Conservation (phyloP, 2,113 vertebrate genomes). For the Periophthalmus modestus region DNA sequence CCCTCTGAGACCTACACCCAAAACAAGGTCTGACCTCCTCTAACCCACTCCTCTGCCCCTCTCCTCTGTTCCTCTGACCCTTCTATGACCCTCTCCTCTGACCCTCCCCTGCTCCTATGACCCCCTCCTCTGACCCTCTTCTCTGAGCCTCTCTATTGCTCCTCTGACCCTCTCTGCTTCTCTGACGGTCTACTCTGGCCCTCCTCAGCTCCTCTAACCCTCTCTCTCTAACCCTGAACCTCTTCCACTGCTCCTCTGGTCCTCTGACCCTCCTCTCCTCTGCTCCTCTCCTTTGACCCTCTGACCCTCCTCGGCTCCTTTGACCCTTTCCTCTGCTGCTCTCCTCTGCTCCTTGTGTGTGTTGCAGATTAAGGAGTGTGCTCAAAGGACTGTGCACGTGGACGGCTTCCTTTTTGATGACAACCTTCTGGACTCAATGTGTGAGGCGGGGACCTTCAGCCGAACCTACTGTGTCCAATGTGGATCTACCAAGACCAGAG, state of each 20-base stretch:
- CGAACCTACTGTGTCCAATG: conserved; percentile 86
- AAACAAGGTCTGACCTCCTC: conserved; percentile 37
- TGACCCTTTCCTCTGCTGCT: background rate
- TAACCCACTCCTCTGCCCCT: background rate
- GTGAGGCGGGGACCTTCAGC: conserved; percentile 88
- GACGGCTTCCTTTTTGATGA: conserved; percentile 93
- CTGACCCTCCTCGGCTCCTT: too few relatives aligned
- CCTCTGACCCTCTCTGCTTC: background rate
- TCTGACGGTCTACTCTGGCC: background rate
- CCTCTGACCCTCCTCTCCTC: background rate
- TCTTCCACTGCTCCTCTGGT: background rate
- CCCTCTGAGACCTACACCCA: conserved; percentile 78
- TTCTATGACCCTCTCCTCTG: background rate
- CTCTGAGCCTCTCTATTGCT: too few relatives aligned
- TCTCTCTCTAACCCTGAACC: too few relatives aligned
- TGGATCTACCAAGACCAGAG: conserved; percentile 74
- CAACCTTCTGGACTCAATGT: conserved; percentile 86
- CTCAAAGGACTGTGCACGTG: conserved; percentile 83
- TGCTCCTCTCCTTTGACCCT: too few relatives aligned
- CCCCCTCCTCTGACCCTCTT: background rate
- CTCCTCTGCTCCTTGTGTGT: background rate
- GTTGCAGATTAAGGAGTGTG: conserved; percentile 79
- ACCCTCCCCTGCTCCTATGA: background rate
- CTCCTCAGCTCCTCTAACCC: too few relatives aligned
- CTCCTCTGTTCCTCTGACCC: background rate